Conservation (phyloP, 2,797 vertebrate species). For the Enteromius anoplus region DNA sequence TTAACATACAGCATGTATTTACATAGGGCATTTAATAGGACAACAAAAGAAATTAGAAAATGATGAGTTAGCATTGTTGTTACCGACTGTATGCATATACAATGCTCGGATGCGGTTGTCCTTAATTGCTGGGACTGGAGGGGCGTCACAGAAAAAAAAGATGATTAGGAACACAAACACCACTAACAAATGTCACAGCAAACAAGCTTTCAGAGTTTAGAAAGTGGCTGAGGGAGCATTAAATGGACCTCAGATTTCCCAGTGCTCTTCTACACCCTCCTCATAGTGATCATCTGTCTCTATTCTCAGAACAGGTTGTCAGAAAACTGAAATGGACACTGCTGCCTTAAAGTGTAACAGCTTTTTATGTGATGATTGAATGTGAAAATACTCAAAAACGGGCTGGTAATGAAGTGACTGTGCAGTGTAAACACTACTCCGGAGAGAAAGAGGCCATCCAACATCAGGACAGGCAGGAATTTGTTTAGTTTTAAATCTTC, state of each 20-base stretch:
- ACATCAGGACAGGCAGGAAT: not conserved
- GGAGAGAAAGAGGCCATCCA: not conserved
- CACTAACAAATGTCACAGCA: slow-evolving; percentile 22
- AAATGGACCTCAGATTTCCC: slow-evolving; percentile 13
- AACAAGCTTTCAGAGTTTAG: slow-evolving; percentile 32
- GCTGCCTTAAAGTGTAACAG: slow-evolving; percentile 23
- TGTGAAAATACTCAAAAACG: not conserved
- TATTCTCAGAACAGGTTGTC: slow-evolving; percentile 37
- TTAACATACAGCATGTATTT: not conserved
- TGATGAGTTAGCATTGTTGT: not conserved
- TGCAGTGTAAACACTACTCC: slow-evolving; percentile 5
- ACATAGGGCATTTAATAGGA: not conserved
- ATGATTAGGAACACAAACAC: slow-evolving; percentile 53
- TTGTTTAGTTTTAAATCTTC: not conserved
- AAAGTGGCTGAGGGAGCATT: not conserved
- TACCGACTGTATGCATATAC: slow-evolving; percentile 25
- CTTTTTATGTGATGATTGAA: slow-evolving; percentile 17
- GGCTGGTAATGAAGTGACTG: slow-evolving; percentile 20
- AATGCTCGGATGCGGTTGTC: slow-evolving; percentile 54
- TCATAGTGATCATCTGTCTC: slow-evolving; percentile 40
- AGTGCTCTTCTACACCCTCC: not conserved
- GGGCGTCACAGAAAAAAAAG: slow-evolving; percentile 63
- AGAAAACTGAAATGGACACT: slow-evolving; percentile 25
- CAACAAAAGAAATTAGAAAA: not conserved
- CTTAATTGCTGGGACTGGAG: slow-evolving; percentile 58